Evolutionary conservation across 2,797 vertebrate genomes (phyloP).

Genomic region (Anomalospiza imberbis): DNA sequence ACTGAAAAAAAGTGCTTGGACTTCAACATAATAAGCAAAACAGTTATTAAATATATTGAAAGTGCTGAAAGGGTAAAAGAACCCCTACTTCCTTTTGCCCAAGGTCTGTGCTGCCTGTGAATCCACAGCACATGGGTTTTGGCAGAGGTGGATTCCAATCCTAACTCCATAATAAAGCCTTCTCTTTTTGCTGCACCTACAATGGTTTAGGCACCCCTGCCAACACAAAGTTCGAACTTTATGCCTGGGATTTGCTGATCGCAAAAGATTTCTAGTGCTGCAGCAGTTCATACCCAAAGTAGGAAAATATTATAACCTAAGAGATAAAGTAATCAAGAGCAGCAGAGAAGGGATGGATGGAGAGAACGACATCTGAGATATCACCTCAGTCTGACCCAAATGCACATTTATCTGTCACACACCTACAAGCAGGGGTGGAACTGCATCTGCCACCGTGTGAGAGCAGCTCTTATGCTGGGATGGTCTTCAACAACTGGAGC

Average conservation of each 20-base stretch:
- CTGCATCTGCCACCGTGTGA: rapidly evolving
- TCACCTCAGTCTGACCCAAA: neutral
- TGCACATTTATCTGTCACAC: neutral
- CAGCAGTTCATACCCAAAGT: neutral
- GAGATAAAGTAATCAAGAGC: neutral
- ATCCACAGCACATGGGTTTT: neutral
- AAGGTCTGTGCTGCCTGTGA: neutral
- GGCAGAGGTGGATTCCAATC: neutral
- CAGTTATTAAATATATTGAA: slow-evolving; percentile 41
- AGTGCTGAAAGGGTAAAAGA: slow-evolving; percentile 7
- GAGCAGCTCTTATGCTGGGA: neutral
- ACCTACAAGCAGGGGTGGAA: neutral
- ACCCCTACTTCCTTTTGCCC: neutral
- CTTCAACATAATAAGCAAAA: slow-evolving; percentile 32
- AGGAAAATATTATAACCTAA: neutral
- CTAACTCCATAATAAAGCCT: neutral
- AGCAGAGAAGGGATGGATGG: neutral
- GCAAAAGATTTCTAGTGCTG: neutral
- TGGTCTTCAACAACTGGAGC: neutral
- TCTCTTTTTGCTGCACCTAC: neutral
- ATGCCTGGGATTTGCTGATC: neutral
- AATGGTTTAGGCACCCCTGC: neutral
- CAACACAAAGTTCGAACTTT: neutral
- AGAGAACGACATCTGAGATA: neutral
- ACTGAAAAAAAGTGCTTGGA: neutral